Conservation (phyloP, 2,888 invertebrate genomes). For the Podabrus alpinus region DNA sequence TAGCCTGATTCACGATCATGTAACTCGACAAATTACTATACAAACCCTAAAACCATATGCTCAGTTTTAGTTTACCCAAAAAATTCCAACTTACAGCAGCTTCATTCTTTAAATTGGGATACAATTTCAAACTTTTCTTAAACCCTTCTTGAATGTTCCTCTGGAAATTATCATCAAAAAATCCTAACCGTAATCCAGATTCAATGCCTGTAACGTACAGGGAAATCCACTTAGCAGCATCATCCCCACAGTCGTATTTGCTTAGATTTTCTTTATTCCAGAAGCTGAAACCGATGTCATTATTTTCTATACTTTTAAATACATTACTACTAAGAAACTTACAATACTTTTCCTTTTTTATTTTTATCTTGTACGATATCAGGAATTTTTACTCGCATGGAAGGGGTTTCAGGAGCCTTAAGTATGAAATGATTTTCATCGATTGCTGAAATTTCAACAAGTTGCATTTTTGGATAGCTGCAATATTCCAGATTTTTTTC, state of each 20-base stretch:
- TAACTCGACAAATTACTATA: conserved; percentile 61
- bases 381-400: conserved; percentile 53
- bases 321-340: neutral
- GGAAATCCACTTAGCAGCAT: conserved; percentile 65
- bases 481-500: conserved; percentile 45
- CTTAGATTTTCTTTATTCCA: neutral
- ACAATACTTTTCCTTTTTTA: neutral
- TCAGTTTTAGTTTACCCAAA: neutral
- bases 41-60: conserved; percentile 50
- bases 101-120: conserved; percentile 42
- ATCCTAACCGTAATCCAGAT: conserved; percentile 47
- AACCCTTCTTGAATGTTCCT: conserved; percentile 42
- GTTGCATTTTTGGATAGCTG: conserved; percentile 56
- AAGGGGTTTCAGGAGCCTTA: conserved; percentile 56
- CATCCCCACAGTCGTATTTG: conserved; percentile 64
- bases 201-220: conserved; percentile 49
- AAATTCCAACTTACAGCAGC: conserved; percentile 39
- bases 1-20: conserved; percentile 58
- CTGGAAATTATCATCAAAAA: conserved; percentile 42
- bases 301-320: neutral
- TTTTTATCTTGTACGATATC: neutral
- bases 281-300: neutral
- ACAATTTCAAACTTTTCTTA: conserved; percentile 40
- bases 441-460: conserved; percentile 53
- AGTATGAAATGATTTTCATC: conserved; percentile 53